Base-by-base conservation (phyloP, 1,140 invertebrate species). In the Ridgeia piscesae region DNA sequence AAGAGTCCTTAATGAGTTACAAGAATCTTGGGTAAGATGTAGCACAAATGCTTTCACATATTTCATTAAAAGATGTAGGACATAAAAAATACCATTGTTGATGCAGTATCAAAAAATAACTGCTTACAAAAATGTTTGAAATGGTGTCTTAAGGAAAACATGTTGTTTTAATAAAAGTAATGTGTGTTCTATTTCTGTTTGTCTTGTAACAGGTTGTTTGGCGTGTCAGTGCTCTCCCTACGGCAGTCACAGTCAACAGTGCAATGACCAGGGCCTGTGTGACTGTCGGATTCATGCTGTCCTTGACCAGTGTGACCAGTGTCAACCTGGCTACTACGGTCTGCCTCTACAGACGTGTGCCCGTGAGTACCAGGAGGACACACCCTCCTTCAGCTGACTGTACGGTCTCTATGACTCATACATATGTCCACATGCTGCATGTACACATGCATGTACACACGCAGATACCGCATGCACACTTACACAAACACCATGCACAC, bases 301-400 rank as follows among this genome's bases (percentile, higher is more conserved):
- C 17, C 6, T 8, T 91, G 91, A 33, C 34, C 42, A 91, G 42
- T 91, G 91, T 91, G 97, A 99, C 95, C 98, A 99, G 96, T 99
- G 99, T 95, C 97, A 98, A 96, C 96, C 97, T 21, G 98, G 98
- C 94, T 98, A 97, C 95, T 99, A 97, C 97, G 99, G 99, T 92
- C 97, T 99, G 97, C 99, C 99, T 0, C 98, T 95, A 1, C 91
- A 91, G 91, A 31, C 91, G 0, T 93, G 93, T 77, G 35, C 92
- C 50, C 34, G 93, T 93, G 95, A 94, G 94, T 93, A 11, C 92
- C 58, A 42, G 42, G 42, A 42, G 4, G 42, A n/a, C 11, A 42
- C 42, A 42, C 42, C 11, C 42, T 42, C 42, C 4, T 42, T 42
- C 11, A 42, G 42, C 42, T 42, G 11, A 42, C 42, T 42, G 42